phyloP scores from a whole-genome alignment of 92 coral and sea anemone species.

The Ricordea florida region DNA sequence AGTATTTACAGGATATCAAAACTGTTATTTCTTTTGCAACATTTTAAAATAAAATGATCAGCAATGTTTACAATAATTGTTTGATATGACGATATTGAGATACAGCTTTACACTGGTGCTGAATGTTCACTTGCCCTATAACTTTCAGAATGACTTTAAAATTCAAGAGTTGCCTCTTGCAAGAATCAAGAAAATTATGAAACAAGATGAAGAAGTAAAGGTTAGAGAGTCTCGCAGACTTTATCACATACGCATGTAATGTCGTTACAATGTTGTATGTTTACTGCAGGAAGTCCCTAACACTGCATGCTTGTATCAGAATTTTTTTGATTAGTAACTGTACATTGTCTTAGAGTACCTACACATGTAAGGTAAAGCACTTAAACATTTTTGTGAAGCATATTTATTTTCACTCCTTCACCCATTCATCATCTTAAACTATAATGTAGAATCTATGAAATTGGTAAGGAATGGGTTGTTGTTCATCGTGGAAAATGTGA shows the following conservation, averaged over 20 bases:
- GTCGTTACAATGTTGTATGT: neutral
- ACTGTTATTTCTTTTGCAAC: no score
- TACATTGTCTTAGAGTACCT: neutral
- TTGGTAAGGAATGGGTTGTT: no score
- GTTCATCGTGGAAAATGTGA: neutral
- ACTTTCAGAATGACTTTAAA: conserved; percentile 91
- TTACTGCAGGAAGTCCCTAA: no score
- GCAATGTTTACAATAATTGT: no score
- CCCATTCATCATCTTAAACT: neutral
- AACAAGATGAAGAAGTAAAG: conserved; percentile 99
- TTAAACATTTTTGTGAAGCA: neutral
- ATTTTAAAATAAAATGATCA: no score
- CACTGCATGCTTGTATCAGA: no score
- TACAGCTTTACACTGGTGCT: no score
- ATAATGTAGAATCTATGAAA: no score
- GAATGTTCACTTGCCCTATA: no score
- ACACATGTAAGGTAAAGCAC: neutral
- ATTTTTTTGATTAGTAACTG: no score
- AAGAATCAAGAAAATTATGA: conserved; percentile 98
- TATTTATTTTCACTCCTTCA: neutral
- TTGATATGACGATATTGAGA: no score
- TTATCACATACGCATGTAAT: neutral
- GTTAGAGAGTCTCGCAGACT: conserved; percentile 16
- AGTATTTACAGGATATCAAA: no score
- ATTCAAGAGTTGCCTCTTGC: conserved; percentile 98